Base-by-base conservation (phyloP, 2,888 invertebrate species). In the Drosophila cyrtoloma region DNA sequence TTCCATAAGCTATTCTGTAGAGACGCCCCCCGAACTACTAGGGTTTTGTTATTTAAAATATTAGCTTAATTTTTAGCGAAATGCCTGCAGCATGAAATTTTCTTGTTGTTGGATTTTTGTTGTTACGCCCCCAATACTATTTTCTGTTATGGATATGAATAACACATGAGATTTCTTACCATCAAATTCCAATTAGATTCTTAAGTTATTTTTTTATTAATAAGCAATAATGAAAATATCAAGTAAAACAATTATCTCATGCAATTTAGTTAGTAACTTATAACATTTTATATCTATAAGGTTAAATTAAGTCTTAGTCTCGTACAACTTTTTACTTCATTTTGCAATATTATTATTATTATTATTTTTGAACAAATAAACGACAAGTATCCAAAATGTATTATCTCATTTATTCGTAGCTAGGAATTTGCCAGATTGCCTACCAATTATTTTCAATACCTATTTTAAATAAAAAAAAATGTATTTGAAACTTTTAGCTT, bases 321-420 rank as follows among this genome's bases (percentile, higher is more conserved):
- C 59, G 59, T 75, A 80, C 51, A 71, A 65, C 63, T 83, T 82
- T 82, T 77, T 73, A 84, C 82, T 77, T 73, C 51, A 58, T 77
- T 89, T 73, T 89, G 85, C 85, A 85, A 85, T 85, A 85, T 82
- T 85, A 85, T 77, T 77, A 73, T 86, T 88, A 86, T 87, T 86
- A 87, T 81, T 75, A 75, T 63, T 77, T 80, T 82, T 87, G 83
- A 85, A 71, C 70, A 77, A 87, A 85, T 85, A 89, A 89, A 85
- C 30, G 68, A 81, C 71, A 77, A 67, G 44, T 75, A 84, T 57
- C 67, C 50, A 58, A 66, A 56, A 61, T 14, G 28, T 19, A 28
- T 26, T 16, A 16, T 16, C 9, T 16, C 2, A 26, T 47, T 47
- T 47, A 26, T 22, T 47, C 5, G 0, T 16, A 47, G 14, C 22